Percentiles rank a stretch among this genome's conserved stretches.
These are phyloP conservation scores for Chroicocephalus ridibundus DNA, from an alignment of 2,113 vertebrate genomes.

Conservation along the genomic window DNA sequence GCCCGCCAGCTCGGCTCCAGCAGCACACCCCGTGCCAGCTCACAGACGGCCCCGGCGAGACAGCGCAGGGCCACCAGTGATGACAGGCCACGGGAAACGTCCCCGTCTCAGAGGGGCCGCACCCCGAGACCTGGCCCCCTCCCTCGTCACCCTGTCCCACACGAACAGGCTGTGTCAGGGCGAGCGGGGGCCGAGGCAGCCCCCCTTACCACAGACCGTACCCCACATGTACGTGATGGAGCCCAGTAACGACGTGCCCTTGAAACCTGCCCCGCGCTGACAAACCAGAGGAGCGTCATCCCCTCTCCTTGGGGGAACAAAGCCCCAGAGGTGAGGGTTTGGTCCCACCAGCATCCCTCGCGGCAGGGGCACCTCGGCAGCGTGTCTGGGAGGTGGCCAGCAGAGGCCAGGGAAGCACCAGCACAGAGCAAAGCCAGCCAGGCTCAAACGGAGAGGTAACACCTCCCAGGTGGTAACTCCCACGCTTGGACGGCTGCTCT, in stretches of 20 bases:
- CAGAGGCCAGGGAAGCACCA: neutral
- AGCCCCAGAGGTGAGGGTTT: neutral
- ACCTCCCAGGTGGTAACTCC: neutral
- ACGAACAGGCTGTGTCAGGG: neutral
- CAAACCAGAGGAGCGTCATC: neutral
- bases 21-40: too few species aligned
- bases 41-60: accelerated
- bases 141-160: neutral
- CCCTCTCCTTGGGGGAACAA: neutral
- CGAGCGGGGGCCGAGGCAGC: neutral
- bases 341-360: neutral
- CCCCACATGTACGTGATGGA: neutral
- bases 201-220: neutral
- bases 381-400: neutral
- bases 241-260: accelerated
- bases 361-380: accelerated
- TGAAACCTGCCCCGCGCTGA: accelerated
- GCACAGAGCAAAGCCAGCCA: accelerated
- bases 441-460: neutral
- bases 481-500: neutral
- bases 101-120: neutral
- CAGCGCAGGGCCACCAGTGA: accelerated
- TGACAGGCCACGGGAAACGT: neutral
- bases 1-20: neutral
- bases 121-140: neutral